Evolutionary conservation across 2,113 vertebrate species (phyloP).

Genomic region (Caloenas nicobarica): DNA sequence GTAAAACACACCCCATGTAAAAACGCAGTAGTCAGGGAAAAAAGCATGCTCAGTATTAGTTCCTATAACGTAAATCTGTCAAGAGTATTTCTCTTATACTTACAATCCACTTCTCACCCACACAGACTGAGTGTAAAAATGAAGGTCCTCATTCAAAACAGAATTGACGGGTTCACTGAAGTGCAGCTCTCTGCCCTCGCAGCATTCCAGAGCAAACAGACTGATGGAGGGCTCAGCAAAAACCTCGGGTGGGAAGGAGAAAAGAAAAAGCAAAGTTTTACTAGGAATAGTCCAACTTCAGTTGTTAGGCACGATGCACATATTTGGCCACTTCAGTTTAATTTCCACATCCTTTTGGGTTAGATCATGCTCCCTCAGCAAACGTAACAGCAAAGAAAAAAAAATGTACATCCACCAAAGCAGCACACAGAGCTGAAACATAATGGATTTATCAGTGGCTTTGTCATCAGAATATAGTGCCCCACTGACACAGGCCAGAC

Average conservation of each 20-base stretch:
- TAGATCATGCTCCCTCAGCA: background rate
- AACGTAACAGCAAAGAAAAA: background rate
- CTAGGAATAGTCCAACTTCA: background rate
- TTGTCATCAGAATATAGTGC: background rate
- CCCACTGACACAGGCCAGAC: background rate
- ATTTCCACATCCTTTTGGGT: background rate
- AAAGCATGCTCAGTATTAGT: background rate
- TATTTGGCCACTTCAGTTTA: background rate
- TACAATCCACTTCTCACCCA: constrained; percentile 84
- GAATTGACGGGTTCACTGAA: constrained; percentile 73
- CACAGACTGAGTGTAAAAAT: constrained; percentile 83
- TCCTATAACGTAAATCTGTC: background rate
- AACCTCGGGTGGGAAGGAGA: constrained; percentile 54
- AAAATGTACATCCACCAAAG: background rate
- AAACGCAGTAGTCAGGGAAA: background rate
- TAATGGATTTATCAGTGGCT: background rate
- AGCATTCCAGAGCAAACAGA: constrained; percentile 82
- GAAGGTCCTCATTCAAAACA: constrained; percentile 74
- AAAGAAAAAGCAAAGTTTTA: background rate
- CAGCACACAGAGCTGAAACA: background rate
- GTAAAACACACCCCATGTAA: background rate
- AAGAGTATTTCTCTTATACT: constrained; percentile 51
- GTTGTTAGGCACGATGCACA: background rate
- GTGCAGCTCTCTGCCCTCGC: constrained; percentile 80
- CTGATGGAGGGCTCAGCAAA: constrained; percentile 85